Base-by-base conservation (phyloP, 2,888 invertebrate genomes). In the Calliphora vomitoria region DNA sequence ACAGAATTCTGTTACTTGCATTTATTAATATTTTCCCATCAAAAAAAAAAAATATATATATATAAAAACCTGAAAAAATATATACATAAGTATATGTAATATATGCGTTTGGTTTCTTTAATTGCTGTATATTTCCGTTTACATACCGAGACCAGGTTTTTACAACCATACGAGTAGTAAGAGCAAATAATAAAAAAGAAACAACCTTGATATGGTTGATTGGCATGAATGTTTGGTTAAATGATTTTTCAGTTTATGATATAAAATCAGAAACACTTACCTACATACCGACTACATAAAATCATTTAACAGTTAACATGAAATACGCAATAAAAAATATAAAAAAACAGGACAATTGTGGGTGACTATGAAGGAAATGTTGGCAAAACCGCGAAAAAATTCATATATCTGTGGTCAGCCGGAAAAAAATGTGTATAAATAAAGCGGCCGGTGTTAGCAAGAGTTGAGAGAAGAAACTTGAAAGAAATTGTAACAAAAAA, bases 81-180 rank as follows among this genome's bases (percentile, higher is more conserved):
- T 35, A 13, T 38, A 35, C 5, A 64, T 35, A 85, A 86, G 20
- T 76, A 44, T 62, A 38, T 50, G 47, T 68, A 60, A 78, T 64
- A 78, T 53, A 86, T 78, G 72, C 78, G 41, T 82, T 68, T 58
- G 80, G 72, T 82, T 86, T 82, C 82, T 78, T 82, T 82, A 82
- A 78, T 82, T 86, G 76, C 66, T 20, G 20, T 72, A 72, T 41
- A 82, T 82, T 82, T 82, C 78, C 74, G 53, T 69, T 74, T 79
- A 55, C 69, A 55, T 47, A 44, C 35, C 69, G 74, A 60, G 31
- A 55, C 62, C 71, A 58, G 13, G 4, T 6, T 66, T 82, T 74
- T 62, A 47, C 71, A 47, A 62, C 8, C 20, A 25, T 58, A 18
- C 60, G 8, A 18, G 20, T 20, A 47, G 10, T 8, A 50, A 62